phyloP scores from a whole-genome alignment of 2,797 vertebrate species.

The Acipenser oxyrinchus region DNA sequence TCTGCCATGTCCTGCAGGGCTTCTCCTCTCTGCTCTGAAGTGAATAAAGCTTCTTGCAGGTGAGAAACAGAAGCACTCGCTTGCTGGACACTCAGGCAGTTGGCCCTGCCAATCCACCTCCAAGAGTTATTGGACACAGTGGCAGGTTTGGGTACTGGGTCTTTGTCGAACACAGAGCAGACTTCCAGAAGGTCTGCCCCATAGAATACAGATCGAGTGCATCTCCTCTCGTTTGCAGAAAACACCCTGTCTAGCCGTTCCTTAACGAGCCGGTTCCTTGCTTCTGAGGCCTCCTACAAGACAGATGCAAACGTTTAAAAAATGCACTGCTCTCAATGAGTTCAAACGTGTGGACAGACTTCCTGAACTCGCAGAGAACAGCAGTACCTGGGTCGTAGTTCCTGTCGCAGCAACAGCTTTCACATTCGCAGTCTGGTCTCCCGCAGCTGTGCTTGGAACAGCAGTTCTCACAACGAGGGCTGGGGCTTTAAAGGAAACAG shows the following conservation, averaged over 20 bases:
- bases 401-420: slow-evolving; percentile 36
- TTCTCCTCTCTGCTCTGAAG: slow-evolving; percentile 48
- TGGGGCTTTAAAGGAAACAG: slow-evolving; percentile 25
- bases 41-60: slow-evolving; percentile 54
- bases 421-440: slow-evolving; percentile 17
- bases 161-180: slow-evolving; percentile 50
- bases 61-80: slow-evolving; percentile 44
- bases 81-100: slow-evolving; percentile 53
- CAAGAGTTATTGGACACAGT: slow-evolving; percentile 48
- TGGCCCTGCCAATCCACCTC: slow-evolving; percentile 70
- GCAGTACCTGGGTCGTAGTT: slow-evolving; percentile 39
- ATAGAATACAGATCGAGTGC: slow-evolving; percentile 71
- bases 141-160: slow-evolving; percentile 23
- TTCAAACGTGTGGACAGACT: not conserved
- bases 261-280: slow-evolving; percentile 71
- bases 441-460: slow-evolving; percentile 22
- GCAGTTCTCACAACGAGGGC: slow-evolving; percentile 40
- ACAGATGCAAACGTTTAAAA: not conserved
- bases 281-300: slow-evolving; percentile 68
- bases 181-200: slow-evolving; percentile 73
- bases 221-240: slow-evolving; percentile 74
- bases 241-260: slow-evolving; percentile 79
- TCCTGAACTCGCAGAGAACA: not conserved
- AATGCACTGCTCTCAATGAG: not conserved
- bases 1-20: slow-evolving; percentile 53